Conservation (phyloP, 2,113 vertebrate genomes). For the Ranitomeya variabilis region DNA sequence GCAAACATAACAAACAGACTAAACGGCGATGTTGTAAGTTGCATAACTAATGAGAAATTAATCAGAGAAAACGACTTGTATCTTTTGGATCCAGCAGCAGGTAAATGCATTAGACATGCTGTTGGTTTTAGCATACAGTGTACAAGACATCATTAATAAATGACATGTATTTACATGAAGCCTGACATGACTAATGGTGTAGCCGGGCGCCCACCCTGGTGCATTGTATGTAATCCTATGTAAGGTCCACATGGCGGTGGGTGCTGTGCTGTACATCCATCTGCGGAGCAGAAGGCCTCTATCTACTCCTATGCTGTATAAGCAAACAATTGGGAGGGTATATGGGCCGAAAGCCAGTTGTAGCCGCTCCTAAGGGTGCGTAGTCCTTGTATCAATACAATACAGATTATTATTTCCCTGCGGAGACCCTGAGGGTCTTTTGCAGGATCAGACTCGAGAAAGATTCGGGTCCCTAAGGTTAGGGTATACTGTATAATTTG, state of each 20-base stretch:
- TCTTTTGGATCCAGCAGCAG: conserved; percentile 12
- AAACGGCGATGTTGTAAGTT: conserved; percentile 37
- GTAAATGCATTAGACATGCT: conserved; percentile 34
- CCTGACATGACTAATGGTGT: background rate
- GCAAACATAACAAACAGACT: conserved; percentile 49
- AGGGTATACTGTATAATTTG: no score
- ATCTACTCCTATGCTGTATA: background rate
- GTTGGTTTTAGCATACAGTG: conserved; percentile 4
- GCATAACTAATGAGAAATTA: conserved; percentile 42
- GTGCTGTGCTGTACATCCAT: background rate
- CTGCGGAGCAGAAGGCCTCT: background rate
- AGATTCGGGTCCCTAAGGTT: no score
- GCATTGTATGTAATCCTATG: background rate
- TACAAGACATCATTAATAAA: conserved; percentile 24
- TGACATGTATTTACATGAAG: conserved; percentile 28
- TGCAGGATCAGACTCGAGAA: background rate
- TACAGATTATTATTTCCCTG: background rate
- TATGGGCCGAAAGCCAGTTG: background rate
- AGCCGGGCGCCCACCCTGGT: background rate
- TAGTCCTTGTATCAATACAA: background rate
- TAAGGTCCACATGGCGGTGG: background rate
- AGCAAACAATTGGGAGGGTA: background rate
- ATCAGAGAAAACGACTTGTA: conserved; percentile 38
- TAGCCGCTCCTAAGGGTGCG: background rate
- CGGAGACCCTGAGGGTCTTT: background rate